Conservation (phyloP, 1,140 invertebrate species). For the Drosophila pruinosa region DNA sequence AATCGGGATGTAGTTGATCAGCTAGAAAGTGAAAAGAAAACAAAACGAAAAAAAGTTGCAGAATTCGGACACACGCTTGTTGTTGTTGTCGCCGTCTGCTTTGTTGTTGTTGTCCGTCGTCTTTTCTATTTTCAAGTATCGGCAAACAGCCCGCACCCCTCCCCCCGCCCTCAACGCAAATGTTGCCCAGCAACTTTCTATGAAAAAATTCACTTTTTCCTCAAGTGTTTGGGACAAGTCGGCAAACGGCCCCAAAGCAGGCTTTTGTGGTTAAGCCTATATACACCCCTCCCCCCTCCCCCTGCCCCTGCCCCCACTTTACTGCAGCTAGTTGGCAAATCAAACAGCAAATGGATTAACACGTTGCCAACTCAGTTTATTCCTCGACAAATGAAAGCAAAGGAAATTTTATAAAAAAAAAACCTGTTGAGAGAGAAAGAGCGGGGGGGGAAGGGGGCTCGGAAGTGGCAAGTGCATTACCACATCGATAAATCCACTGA, state of each 20-base stretch:
- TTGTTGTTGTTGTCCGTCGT: slow-evolving; percentile 15
- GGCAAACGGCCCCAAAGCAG: slow-evolving; percentile 47
- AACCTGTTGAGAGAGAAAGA: slow-evolving; percentile 29
- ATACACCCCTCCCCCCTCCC: not conserved
- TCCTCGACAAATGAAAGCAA: slow-evolving; percentile 28
- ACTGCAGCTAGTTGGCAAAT: slow-evolving; percentile 52
- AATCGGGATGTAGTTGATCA: not conserved
- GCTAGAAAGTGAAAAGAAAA: slow-evolving; percentile 45
- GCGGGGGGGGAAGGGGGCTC: not conserved
- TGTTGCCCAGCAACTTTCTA: slow-evolving; percentile 79
- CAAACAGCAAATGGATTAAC: slow-evolving; percentile 62
- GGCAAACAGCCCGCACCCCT: slow-evolving; percentile 34
- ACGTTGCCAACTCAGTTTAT: slow-evolving; percentile 43
- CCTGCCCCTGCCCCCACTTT: not conserved
- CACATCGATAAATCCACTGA: slow-evolving; percentile 1
- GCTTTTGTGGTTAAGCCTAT: slow-evolving; percentile 31
- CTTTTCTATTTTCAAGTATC: slow-evolving; percentile 79
- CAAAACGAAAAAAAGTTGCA: slow-evolving; percentile 31
- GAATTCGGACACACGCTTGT: slow-evolving; percentile 33
- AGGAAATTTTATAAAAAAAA: slow-evolving; percentile 55
- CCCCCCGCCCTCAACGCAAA: too few relatives aligned
- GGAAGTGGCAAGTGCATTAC: slow-evolving; percentile 8
- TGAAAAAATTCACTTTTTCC: slow-evolving; percentile 81
- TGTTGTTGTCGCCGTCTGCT: not conserved
- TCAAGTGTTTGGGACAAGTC: slow-evolving; percentile 38